A percentile compares a stretch with the other conserved stretches of the same genome.
These are phyloP conservation scores for Ptychoptera contaminata DNA, from an alignment of 2,888 invertebrate genomes.

Conservation along the genomic window DNA sequence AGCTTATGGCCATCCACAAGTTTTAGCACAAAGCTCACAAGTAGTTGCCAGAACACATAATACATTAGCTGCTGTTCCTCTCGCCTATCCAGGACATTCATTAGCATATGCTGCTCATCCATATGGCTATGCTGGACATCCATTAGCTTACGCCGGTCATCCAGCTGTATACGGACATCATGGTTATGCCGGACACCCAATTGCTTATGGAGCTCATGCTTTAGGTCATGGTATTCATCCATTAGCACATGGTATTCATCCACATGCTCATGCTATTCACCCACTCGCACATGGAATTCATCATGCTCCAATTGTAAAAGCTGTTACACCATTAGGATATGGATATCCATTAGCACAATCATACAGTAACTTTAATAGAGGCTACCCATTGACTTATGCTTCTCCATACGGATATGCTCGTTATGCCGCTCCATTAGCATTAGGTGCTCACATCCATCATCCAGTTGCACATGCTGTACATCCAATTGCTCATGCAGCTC, in stretches of 20 bases:
- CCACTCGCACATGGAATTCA: too few relatives aligned
- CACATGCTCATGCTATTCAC: too few relatives aligned
- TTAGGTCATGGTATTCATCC: too few relatives aligned
- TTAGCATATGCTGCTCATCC: not conserved
- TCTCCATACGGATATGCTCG: not conserved
- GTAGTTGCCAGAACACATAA: conserved; percentile 46
- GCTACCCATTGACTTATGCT: too few relatives aligned
- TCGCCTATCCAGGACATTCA: conserved; percentile 12
- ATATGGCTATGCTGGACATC: conserved; percentile 10
- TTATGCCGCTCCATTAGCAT: not conserved
- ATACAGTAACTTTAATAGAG: too few relatives aligned
- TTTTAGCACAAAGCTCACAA: conserved; percentile 50
- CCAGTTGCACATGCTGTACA: conserved; percentile 7
- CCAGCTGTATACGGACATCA: not conserved
- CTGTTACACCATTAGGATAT: too few relatives aligned
- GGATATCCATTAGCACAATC: too few relatives aligned
- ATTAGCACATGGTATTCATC: too few relatives aligned
- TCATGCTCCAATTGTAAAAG: too few relatives aligned
- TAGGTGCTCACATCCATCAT: not conserved
- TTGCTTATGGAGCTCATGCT: not conserved
- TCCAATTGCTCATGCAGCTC: not conserved
- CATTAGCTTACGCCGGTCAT: conserved; percentile 18
- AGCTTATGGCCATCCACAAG: conserved; percentile 31
- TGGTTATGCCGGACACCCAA: not conserved
- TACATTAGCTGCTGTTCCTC: conserved; percentile 35